Percentiles rank a stretch among this genome's conserved stretches.
Evolutionary conservation across 2,797 vertebrate species (phyloP).

Genomic region (Stomatorhinus walkeri): DNA sequence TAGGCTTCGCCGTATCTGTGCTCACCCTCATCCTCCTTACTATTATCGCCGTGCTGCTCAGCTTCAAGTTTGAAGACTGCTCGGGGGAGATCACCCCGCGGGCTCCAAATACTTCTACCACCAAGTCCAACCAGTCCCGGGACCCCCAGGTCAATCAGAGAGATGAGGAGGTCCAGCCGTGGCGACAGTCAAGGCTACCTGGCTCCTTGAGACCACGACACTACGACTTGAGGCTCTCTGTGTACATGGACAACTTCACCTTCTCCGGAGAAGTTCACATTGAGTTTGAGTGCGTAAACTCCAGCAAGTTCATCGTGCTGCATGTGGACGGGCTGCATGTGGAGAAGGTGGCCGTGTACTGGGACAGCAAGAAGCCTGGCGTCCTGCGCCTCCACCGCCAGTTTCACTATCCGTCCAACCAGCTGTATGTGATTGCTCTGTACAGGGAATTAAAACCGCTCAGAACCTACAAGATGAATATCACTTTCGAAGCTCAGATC

Average conservation of each 20-base stretch:
- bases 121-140: slow-evolving; percentile 53
- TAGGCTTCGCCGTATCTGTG: slow-evolving; percentile 83
- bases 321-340: slow-evolving; percentile 78
- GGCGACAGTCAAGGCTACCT: slow-evolving; percentile 73
- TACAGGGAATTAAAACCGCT: slow-evolving; percentile 79
- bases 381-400: slow-evolving; percentile 75
- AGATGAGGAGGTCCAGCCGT: slow-evolving; percentile 58
- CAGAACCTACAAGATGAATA: slow-evolving; percentile 77
- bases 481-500: slow-evolving; percentile 78
- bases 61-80: slow-evolving; percentile 80
- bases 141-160: slow-evolving; percentile 44
- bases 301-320: slow-evolving; percentile 83
- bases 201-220: slow-evolving; percentile 75
- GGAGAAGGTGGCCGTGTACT: slow-evolving; percentile 61
- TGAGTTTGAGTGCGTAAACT: slow-evolving; percentile 78
- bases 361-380: slow-evolving; percentile 59
- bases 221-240: slow-evolving; percentile 80
- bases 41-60: slow-evolving; percentile 78
- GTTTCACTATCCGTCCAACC: slow-evolving; percentile 74
- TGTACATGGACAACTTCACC: slow-evolving; percentile 93
- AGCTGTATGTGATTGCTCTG: slow-evolving; percentile 82
- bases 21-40: slow-evolving; percentile 80
- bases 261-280: slow-evolving; percentile 87
- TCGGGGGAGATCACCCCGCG: slow-evolving; percentile 36
- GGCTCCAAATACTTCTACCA: slow-evolving; percentile 42